A percentile compares a stretch with the other conserved stretches of the same genome.
Conservation (phyloP, 2,113 vertebrate genomes). For the Opisthocomus hoazin region DNA sequence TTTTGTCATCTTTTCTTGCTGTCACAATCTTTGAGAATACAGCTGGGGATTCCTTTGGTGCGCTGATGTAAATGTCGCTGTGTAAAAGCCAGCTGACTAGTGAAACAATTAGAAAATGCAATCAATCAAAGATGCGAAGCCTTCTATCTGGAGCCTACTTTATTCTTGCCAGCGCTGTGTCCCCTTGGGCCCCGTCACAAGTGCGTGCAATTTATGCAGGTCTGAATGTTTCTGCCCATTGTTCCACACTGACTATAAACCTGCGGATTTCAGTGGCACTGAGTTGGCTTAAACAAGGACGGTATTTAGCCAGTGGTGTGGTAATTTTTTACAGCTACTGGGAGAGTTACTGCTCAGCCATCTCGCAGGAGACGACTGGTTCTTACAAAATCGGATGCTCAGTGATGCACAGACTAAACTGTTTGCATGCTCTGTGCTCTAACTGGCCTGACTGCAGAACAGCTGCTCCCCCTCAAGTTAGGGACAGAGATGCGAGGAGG, state of each 20-base stretch:
- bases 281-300: background rate
- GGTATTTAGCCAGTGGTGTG: background rate
- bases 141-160: background rate
- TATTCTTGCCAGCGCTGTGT: background rate
- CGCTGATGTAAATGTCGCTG: background rate
- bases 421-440: background rate
- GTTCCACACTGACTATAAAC: background rate
- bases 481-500: background rate
- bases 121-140: background rate
- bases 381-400: background rate
- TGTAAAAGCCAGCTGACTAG: background rate
- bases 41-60: background rate
- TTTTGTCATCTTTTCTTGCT: background rate
- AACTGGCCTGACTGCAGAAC: background rate
- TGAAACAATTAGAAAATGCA: background rate
- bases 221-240: background rate
- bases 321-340: background rate
- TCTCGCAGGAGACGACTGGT: background rate
- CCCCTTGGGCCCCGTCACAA: background rate
- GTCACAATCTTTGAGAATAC: background rate
- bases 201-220: background rate
- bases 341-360: background rate
- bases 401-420: background rate
- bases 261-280: background rate
- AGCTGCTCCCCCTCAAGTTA: background rate